Evolutionary conservation across 1,140 invertebrate genomes (phyloP), one percentile per base, ranked within the genome.

Genomic region (Matsumurasca onukii): DNA sequence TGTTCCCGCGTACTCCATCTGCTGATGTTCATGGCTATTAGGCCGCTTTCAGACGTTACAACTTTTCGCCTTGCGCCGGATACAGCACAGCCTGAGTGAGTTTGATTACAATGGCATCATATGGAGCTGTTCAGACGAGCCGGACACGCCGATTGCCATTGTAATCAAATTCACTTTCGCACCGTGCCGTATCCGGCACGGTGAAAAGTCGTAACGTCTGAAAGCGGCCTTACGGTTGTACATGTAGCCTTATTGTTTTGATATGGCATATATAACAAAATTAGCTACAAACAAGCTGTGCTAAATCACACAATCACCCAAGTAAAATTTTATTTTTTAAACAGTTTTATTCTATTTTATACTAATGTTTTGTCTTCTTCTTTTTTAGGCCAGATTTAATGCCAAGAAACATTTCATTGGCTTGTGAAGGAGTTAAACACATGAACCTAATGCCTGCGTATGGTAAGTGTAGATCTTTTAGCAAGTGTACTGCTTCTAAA

Each of bases 391-490:
- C 85, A 39, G 94, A 98, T 78, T 83, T 90, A 57, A 94, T 96
- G 83, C 92, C 95, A 17, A 81, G 85, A 71, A 97, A 97, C 77
- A 93, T 98, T 70, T 86, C 91, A 55, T 75, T 88, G 25, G 95
- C 96, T 2, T 88, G 89, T 20, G 87, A 93, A 73, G 66, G 77
- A 3, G 82, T 97, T 29, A 86, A 85, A 66, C 89, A 94, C 76
- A 86, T 97, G 2, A 98, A 96, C 81, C 80, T 98, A n/a, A 97
- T 98, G 93, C 97, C 97, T 30, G 88, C 90, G 48, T 98, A 97
- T 85, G 95, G 88, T 89, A 81, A 80, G 71, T 72, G 66, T 31
- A 22, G n/a, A n/a, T n/a, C n/a, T n/a, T n/a, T n/a, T n/a, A n/a
- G n/a, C n/a, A n/a, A n/a, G n/a, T n/a, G n/a, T n/a, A n/a, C n/a